These are phyloP conservation scores for Hylaeus volcanicus DNA, from an alignment of 1,140 invertebrate species.

Conservation along the genomic window DNA sequence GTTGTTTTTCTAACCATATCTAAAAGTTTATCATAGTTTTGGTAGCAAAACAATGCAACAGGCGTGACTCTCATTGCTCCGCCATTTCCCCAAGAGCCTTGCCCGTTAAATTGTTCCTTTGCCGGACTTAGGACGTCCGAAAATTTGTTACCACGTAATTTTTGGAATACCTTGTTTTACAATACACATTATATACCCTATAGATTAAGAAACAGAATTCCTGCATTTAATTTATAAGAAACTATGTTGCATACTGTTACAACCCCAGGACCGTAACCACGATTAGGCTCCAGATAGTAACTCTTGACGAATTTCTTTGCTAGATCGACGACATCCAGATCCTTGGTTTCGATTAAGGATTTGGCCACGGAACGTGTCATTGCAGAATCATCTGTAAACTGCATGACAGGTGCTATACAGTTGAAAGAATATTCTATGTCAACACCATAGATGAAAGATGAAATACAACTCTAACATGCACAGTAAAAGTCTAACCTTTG, in stretches of 20 bases:
- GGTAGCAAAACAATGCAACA: conserved; percentile 84
- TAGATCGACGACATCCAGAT: conserved; percentile 82
- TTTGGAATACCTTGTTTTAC: conserved; percentile 82
- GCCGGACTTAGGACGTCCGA: conserved; percentile 85
- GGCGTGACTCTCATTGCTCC: conserved; percentile 89
- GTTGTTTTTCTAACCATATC: conserved; percentile 81
- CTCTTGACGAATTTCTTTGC: conserved; percentile 85
- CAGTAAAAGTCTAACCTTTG: conserved; percentile 79
- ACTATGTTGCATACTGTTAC: conserved; percentile 61
- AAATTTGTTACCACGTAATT: conserved; percentile 82
- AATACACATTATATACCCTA: not conserved
- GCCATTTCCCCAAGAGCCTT: conserved; percentile 90
- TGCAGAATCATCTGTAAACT: conserved; percentile 89
- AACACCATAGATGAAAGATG: conserved; percentile 29
- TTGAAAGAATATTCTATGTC: conserved; percentile 42
- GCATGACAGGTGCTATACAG: conserved; percentile 82
- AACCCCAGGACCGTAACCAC: conserved; percentile 86
- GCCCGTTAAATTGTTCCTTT: conserved; percentile 85
- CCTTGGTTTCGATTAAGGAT: conserved; percentile 84
- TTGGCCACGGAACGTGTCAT: conserved; percentile 86
- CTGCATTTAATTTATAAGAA: not conserved
- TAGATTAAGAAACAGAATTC: not conserved
- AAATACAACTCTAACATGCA: conserved; percentile 8
- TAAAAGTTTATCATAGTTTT: conserved; percentile 80
- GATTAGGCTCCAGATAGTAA: conserved; percentile 83